Evolutionary conservation across 2,797 vertebrate species (phyloP).

Genomic region (Tinamus major): DNA sequence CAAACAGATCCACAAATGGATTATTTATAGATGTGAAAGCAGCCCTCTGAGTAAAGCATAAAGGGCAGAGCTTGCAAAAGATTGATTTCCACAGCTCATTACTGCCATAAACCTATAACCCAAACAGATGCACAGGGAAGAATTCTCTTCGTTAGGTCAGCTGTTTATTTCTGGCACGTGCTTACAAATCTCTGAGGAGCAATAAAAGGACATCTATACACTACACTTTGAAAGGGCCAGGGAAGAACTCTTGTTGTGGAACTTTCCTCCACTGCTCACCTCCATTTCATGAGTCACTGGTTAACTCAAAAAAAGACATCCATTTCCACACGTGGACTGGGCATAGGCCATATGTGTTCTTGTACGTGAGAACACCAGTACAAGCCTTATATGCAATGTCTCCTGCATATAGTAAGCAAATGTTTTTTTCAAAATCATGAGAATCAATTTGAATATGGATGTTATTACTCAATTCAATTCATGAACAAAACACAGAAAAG

Average conservation of each 20-base stretch:
- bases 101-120: slow-evolving; percentile 70
- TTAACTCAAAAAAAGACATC: neutral
- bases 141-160: slow-evolving; percentile 60
- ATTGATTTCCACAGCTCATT: slow-evolving; percentile 75
- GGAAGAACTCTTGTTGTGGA: neutral
- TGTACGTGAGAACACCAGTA: neutral
- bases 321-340: neutral
- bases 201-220: slow-evolving; percentile 44
- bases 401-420: neutral
- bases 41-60: slow-evolving; percentile 67
- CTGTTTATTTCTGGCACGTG: slow-evolving; percentile 59
- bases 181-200: slow-evolving; percentile 13
- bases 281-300: neutral
- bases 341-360: neutral
- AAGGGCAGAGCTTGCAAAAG: slow-evolving; percentile 73
- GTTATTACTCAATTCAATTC: neutral
- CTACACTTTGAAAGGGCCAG: slow-evolving; percentile 5
- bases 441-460: neutral
- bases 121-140: slow-evolving; percentile 51
- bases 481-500: neutral
- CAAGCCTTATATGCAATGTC: neutral
- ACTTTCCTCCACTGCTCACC: neutral
- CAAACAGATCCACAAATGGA: slow-evolving; percentile 61
- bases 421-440: neutral
- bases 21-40: slow-evolving; percentile 68